These are phyloP conservation scores for Abrostola tripartita DNA, from an alignment of 2,888 invertebrate species.

Conservation along the genomic window DNA sequence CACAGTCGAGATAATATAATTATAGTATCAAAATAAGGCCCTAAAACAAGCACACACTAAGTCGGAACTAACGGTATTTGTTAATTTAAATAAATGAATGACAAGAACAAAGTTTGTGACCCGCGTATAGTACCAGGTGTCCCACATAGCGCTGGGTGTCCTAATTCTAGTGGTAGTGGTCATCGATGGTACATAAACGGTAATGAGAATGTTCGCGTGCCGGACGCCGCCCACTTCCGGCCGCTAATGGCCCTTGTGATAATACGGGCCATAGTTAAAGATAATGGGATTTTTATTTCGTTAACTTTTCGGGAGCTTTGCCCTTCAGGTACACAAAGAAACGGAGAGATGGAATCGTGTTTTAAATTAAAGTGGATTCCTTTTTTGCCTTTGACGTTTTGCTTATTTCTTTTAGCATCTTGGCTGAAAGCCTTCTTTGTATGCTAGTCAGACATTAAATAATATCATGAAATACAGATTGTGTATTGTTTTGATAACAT, in stretches of 20 bases:
- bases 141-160: constrained; percentile 31
- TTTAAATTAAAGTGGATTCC: constrained; percentile 9
- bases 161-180: constrained; percentile 30
- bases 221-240: constrained; percentile 60
- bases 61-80: constrained; percentile 26
- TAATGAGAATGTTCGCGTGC: constrained; percentile 56
- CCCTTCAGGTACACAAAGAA: constrained; percentile 16
- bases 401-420: background rate
- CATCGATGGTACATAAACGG: constrained; percentile 38
- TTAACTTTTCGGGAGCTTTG: constrained; percentile 33
- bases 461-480: background rate
- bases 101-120: constrained; percentile 19
- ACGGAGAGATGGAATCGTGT: constrained; percentile 14
- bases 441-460: background rate
- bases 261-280: constrained; percentile 48
- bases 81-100: constrained; percentile 10
- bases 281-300: constrained; percentile 47
- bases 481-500: background rate
- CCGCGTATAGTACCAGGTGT: constrained; percentile 22
- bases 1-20: background rate
- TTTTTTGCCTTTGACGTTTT: background rate
- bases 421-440: background rate
- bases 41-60: background rate
- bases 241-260: constrained; percentile 57
- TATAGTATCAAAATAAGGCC: background rate